Percentiles rank a stretch among this genome's conserved stretches.
phyloP scores from a whole-genome alignment of 2,888 invertebrate genomes.

The Ornithoptera priamus region DNA sequence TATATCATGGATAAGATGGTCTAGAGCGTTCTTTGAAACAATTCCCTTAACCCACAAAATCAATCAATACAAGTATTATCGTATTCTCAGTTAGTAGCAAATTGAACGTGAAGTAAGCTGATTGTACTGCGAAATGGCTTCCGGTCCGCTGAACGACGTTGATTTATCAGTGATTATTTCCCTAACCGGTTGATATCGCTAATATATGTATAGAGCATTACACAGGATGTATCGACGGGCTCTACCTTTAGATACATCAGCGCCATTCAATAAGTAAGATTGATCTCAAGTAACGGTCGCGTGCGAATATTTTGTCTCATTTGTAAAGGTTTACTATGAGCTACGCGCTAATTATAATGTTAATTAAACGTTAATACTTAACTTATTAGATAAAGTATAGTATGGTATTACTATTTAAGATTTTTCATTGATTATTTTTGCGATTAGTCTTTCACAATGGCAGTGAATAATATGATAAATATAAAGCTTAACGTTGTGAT shows the following conservation, averaged over 20 bases:
- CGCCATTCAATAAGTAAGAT: neutral
- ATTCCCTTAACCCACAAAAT: too few relatives aligned
- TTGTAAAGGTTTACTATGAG: neutral
- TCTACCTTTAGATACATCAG: conserved; percentile 5
- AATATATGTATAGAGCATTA: conserved; percentile 10
- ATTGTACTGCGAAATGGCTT: conserved; percentile 15
- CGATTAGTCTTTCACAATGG: too few relatives aligned
- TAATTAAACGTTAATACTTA: neutral
- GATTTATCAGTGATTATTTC: conserved; percentile 20
- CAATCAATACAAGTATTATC: neutral
- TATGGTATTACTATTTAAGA: too few relatives aligned
- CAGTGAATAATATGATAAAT: too few relatives aligned
- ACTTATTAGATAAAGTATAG: too few relatives aligned
- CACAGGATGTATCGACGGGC: conserved; percentile 10
- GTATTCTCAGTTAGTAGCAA: neutral
- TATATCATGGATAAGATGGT: too few relatives aligned
- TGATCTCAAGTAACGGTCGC: neutral
- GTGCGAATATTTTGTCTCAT: neutral
- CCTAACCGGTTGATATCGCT: conserved; percentile 20
- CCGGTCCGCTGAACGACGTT: conserved; percentile 14
- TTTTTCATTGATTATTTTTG: too few relatives aligned
- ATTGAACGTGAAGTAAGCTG: conserved; percentile 5
- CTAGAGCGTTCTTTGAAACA: too few relatives aligned
- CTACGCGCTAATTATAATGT: neutral
- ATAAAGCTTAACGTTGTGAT: too few relatives aligned